Base-by-base conservation (phyloP, 2,113 vertebrate species). In the Toxotes jaculatrix region DNA sequence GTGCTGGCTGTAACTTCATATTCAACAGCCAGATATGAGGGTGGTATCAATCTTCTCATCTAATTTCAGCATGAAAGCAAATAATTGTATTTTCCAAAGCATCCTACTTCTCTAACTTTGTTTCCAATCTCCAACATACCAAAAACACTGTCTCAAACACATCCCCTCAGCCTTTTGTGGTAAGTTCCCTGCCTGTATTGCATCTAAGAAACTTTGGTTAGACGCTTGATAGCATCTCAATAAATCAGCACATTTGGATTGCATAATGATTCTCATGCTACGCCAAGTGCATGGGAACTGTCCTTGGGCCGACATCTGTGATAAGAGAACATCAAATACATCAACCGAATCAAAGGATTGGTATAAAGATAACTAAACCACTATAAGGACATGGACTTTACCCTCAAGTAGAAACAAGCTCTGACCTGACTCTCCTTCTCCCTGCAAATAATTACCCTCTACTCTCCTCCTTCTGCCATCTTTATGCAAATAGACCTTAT, bases 401-500 rank as follows among this genome's bases (percentile, higher is more conserved):
- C 75, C 79, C 84, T 74, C 1, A 9, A 88, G 85, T 73, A 64
- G 63, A 67, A 85, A 63, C 42, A 32, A 31, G 38, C 63, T 59
- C 32, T 60, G 69, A 84, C 88, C 68, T 12, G 80, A 67, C 42
- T 71, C 59, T 53, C 40, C 64, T 9, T 68, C 75, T 82, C 78
- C 72, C 66, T 80, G 80, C 51, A 82, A 86, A 83, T 79, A 73
- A 88, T 91, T 88, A 89, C 67, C 74, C 13, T 21, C 65, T 40
- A 12, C 49, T 45, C 57, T 85, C 68, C 16, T 87, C 75, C 49
- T 60, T 77, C 47, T 63, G 62, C 79, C 88, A 88, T 92, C 84
- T 93, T 88, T 88, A 92, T 93, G 88, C 90, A 93, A 91, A 94
- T 88, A 56, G 23, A 5, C 49, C 82, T 91, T 92, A 93, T 93